phyloP scores from a whole-genome alignment of 2,888 invertebrate species.

The Eupeodes latifasciatus region DNA sequence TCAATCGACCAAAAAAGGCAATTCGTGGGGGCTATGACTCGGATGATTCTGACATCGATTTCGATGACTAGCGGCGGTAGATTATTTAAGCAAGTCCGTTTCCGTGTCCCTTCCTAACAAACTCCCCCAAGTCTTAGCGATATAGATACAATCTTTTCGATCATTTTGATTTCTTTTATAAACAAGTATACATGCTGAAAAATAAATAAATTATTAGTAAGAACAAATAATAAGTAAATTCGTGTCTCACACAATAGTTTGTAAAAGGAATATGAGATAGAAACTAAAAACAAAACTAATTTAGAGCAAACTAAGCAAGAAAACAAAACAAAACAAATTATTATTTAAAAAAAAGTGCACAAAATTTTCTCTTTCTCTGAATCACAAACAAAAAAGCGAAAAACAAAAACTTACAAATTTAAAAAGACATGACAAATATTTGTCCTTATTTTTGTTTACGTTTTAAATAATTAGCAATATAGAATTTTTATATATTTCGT shows the following conservation, averaged over 20 bases:
- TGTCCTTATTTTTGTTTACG: slow-evolving; percentile 49
- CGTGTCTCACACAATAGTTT: slow-evolving; percentile 48
- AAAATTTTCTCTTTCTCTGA: slow-evolving; percentile 50
- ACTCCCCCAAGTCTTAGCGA: slow-evolving; percentile 46
- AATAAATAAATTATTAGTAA: slow-evolving; percentile 49
- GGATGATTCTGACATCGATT: slow-evolving; percentile 85
- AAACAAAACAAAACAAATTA: slow-evolving; percentile 25
- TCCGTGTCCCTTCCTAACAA: slow-evolving; percentile 22
- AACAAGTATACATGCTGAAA: slow-evolving; percentile 59
- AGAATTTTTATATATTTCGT: slow-evolving; percentile 70
- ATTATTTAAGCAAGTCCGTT: slow-evolving; percentile 15
- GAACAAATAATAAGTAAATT: slow-evolving; percentile 19
- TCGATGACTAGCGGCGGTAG: slow-evolving; percentile 84
- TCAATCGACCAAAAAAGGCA: slow-evolving; percentile 85
- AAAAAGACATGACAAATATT: slow-evolving; percentile 63
- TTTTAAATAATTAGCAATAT: slow-evolving; percentile 49
- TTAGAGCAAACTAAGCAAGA: slow-evolving; percentile 20
- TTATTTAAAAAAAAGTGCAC: slow-evolving; percentile 60
- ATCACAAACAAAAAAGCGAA: slow-evolving; percentile 31
- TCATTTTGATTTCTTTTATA: slow-evolving; percentile 38
- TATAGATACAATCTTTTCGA: slow-evolving; percentile 58
- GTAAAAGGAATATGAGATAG: slow-evolving; percentile 28
- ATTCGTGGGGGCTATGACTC: slow-evolving; percentile 85
- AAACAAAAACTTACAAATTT: slow-evolving; percentile 26
- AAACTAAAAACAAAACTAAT: slow-evolving; percentile 19